phyloP scores from a whole-genome alignment of 1,140 invertebrate genomes.

The Neocloeon triangulifer region DNA sequence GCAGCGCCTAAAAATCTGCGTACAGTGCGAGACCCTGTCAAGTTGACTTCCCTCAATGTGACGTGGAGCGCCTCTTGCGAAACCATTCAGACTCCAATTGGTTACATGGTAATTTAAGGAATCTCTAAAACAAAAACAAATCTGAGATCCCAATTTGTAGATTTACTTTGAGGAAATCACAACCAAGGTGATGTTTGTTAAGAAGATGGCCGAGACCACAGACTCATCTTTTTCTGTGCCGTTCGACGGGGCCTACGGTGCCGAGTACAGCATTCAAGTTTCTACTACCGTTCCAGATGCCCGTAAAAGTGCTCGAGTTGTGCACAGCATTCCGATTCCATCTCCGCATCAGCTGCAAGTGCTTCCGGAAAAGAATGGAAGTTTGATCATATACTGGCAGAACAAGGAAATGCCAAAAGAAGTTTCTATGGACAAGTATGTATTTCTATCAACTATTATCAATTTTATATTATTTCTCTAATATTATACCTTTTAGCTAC shows the following conservation, averaged over 20 bases:
- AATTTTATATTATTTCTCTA: too few species aligned
- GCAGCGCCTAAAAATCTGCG: conserved; percentile 30
- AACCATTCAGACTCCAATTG: conserved; percentile 4
- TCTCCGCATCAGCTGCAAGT: conserved; percentile 38
- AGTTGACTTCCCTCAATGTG: conserved; percentile 17
- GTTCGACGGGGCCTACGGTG: conserved; percentile 33
- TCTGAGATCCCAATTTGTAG: too few species aligned
- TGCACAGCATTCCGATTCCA: conserved; percentile 30
- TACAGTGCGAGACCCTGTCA: conserved; percentile 8
- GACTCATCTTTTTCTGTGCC: conserved; percentile 8
- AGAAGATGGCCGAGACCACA: conserved; percentile 16
- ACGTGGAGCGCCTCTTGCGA: conserved; percentile 24
- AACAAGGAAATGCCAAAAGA: conserved; percentile 11
- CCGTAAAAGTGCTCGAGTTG: conserved; percentile 18
- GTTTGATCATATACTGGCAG: conserved; percentile 37
- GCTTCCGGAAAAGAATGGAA: conserved; percentile 24
- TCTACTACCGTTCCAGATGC: conserved; percentile 22
- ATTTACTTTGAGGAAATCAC: conserved; percentile 1
- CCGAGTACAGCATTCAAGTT: conserved; percentile 33
- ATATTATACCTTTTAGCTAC: conserved; percentile 23
- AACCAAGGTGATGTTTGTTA: conserved; percentile 4
- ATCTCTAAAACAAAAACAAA: too few species aligned
- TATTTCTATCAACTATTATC: too few species aligned
- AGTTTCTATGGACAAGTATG: conserved; percentile 7
- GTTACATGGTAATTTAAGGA: too few species aligned